phyloP scores from a whole-genome alignment of 2,888 invertebrate species.

The Thereva unica region DNA sequence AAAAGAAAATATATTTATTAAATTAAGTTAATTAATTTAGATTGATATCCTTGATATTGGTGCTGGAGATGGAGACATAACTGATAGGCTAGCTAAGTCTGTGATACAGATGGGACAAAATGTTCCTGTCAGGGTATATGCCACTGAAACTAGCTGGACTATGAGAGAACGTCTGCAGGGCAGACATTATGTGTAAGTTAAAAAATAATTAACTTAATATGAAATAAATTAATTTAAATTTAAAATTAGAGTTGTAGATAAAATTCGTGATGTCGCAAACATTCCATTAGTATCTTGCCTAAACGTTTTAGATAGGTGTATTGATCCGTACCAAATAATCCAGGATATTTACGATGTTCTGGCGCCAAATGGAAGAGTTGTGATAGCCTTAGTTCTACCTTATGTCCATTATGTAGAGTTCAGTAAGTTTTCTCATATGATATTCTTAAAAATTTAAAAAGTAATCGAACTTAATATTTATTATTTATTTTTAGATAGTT shows the following conservation, averaged over 20 bases:
- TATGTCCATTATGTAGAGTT: constrained; percentile 93
- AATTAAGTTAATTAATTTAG: constrained; percentile 45
- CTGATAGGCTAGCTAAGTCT: constrained; percentile 71
- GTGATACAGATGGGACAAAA: constrained; percentile 72
- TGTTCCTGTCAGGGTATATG: constrained; percentile 75
- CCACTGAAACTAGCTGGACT: constrained; percentile 87
- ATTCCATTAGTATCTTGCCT: constrained; percentile 66
- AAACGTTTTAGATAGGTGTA: constrained; percentile 93
- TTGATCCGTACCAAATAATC: constrained; percentile 78
- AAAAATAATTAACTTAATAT: background rate
- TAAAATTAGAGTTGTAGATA: constrained; percentile 51
- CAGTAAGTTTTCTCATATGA: constrained; percentile 60
- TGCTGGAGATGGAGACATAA: constrained; percentile 95
- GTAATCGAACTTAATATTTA: background rate
- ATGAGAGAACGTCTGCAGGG: constrained; percentile 82
- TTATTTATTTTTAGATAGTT: constrained; percentile 60
- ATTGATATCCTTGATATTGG: constrained; percentile 80
- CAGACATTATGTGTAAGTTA: constrained; percentile 75
- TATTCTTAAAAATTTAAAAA: background rate
- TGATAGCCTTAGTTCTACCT: constrained; percentile 92
- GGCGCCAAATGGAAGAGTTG: constrained; percentile 71
- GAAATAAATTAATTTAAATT: background rate
- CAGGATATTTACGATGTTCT: constrained; percentile 73
- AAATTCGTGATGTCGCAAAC: constrained; percentile 52
- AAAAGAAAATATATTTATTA: background rate